A percentile compares a stretch with the other conserved stretches of the same genome.
These are phyloP conservation scores for Neodontobutis hainanensis DNA, from an alignment of 2,113 vertebrate genomes.

Conservation along the genomic window DNA sequence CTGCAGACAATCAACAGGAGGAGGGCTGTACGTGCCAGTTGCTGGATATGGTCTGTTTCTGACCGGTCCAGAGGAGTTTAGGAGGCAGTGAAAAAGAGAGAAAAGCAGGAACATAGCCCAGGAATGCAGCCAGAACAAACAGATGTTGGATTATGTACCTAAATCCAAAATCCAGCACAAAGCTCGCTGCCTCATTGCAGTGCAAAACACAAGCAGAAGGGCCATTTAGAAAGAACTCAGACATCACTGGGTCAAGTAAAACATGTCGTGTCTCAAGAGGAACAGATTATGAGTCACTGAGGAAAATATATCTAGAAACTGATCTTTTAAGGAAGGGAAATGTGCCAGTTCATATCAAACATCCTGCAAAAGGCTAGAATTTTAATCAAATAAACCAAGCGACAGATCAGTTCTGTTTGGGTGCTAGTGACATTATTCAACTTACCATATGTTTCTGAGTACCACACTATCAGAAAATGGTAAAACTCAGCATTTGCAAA, in stretches of 20 bases:
- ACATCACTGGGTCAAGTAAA: conserved; percentile 4
- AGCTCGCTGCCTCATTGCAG: conserved; percentile 2
- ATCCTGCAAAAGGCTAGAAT: background rate
- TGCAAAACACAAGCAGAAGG: conserved; percentile 5
- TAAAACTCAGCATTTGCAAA: background rate
- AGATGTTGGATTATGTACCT: conserved; percentile 37
- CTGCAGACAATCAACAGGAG: conserved; percentile 14
- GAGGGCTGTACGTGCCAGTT: background rate
- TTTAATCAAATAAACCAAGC: background rate
- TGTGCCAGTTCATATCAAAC: no score
- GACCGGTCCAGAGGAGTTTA: conserved; percentile 15
- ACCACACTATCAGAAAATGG: background rate
- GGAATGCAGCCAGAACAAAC: conserved; percentile 35
- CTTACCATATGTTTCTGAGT: background rate
- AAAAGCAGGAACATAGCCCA: background rate
- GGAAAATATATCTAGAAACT: background rate
- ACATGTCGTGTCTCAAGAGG: background rate
- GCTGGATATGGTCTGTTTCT: conserved; percentile 3
- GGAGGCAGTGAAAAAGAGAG: conserved; percentile 18
- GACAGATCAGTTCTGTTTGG: background rate
- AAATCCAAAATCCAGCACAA: conserved; percentile 13
- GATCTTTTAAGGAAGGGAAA: background rate
- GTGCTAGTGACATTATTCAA: background rate
- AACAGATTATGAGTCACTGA: background rate
- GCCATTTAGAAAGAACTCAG: background rate